These are phyloP conservation scores for Siniperca obscura DNA, from an alignment of 2,797 vertebrate species.

Conservation along the genomic window DNA sequence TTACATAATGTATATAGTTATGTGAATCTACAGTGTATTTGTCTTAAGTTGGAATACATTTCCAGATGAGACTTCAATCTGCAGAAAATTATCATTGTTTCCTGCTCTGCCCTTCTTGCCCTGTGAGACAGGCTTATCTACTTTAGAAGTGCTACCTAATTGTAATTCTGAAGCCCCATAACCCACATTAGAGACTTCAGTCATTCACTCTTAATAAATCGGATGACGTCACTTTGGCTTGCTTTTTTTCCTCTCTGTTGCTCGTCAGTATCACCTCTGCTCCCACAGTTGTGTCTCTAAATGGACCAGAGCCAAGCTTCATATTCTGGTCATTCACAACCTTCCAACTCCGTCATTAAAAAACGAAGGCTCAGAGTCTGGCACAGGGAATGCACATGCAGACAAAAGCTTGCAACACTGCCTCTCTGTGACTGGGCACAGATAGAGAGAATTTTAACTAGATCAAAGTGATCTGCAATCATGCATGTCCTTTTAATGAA, in stretches of 20 bases:
- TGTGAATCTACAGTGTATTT: conserved; percentile 36
- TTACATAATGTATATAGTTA: conserved; percentile 32
- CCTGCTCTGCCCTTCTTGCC: conserved; percentile 22
- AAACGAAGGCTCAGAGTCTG: conserved; percentile 68
- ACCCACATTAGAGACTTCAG: conserved; percentile 51
- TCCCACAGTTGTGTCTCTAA: conserved; percentile 47
- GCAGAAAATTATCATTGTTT: conserved; percentile 16
- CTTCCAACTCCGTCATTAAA: conserved; percentile 69
- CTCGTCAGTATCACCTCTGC: conserved; percentile 51
- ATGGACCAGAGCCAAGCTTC: conserved; percentile 50
- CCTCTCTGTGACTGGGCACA: conserved; percentile 48
- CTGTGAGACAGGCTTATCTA: conserved; percentile 30
- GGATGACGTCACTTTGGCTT: conserved; percentile 63
- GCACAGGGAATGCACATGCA: conserved; percentile 52
- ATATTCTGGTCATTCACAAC: conserved; percentile 68
- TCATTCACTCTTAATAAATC: conserved; percentile 65
- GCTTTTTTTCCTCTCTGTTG: conserved; percentile 26
- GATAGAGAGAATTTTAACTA: conserved; percentile 64
- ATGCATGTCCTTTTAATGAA: conserved; percentile 87
- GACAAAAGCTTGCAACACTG: conserved; percentile 64
- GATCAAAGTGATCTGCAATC: conserved; percentile 83
- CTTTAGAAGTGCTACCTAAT: conserved; percentile 54
- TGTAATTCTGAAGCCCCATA: conserved; percentile 65
- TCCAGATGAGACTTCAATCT: conserved; percentile 25
- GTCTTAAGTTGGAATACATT: conserved; percentile 2